Conservation (phyloP, 2,797 vertebrate genomes). For the Emydoidea blandingii region DNA sequence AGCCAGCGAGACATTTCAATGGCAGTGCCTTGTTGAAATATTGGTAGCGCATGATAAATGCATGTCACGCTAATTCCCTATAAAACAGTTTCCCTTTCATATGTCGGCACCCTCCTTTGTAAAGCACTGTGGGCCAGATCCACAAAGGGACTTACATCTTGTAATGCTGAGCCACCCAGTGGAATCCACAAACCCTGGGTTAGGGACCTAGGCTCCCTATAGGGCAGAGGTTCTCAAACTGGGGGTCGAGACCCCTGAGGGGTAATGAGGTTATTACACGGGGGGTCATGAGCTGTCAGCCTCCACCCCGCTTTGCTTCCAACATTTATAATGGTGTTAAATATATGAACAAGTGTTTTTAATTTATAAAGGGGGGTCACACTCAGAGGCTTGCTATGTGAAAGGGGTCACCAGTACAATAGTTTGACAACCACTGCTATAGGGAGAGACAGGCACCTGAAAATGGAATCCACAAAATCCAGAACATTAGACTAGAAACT, state of each 20-base stretch:
- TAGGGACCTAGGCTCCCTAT: neutral
- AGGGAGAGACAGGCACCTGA: neutral
- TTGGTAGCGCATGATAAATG: neutral
- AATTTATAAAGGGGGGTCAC: too few relatives aligned
- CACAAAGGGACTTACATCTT: neutral
- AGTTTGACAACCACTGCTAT: too few relatives aligned
- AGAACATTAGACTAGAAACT: neutral
- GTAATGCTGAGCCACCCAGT: neutral
- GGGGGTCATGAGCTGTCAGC: too few relatives aligned
- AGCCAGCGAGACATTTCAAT: neutral
- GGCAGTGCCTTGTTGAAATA: neutral
- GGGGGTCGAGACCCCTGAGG: too few relatives aligned
- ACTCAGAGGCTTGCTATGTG: too few relatives aligned
- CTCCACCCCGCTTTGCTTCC: too few relatives aligned
- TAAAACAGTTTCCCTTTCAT: neutral
- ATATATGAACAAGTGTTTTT: too few relatives aligned
- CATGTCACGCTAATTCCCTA: neutral
- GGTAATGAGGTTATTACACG: too few relatives aligned
- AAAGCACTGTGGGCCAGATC: neutral
- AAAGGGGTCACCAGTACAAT: too few relatives aligned
- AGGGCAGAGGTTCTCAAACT: too few relatives aligned
- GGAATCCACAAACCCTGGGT: neutral
- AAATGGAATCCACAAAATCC: neutral
- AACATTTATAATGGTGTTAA: too few relatives aligned
- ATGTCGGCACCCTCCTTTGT: neutral